phyloP scores from a whole-genome alignment of 1,140 invertebrate species.

The Dinoponera quadriceps region DNA sequence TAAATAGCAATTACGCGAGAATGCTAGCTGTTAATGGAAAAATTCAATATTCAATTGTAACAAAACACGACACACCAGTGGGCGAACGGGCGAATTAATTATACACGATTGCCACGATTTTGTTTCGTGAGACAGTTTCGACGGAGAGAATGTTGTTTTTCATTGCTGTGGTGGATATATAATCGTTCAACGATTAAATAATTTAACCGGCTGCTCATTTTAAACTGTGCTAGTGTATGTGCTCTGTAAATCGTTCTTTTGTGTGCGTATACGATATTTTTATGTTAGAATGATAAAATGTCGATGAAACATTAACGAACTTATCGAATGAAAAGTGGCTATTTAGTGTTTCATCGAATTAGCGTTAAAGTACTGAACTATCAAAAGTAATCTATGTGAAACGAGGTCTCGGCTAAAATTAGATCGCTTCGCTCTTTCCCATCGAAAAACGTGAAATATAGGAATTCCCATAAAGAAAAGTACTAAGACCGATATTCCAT shows the following conservation, averaged over 20 bases:
- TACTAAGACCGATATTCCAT: too few relatives aligned
- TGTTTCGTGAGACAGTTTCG: conserved; percentile 35
- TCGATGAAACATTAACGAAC: not conserved
- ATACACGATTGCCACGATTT: conserved; percentile 46
- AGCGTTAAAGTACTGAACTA: not conserved
- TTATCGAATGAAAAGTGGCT: not conserved
- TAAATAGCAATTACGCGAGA: conserved; percentile 69
- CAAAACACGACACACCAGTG: conserved; percentile 54
- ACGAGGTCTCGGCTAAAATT: conserved; percentile 2
- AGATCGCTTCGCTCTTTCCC: not conserved
- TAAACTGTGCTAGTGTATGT: not conserved
- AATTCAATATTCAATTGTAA: conserved; percentile 70
- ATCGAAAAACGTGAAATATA: too few relatives aligned
- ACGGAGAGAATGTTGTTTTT: conserved; percentile 41
- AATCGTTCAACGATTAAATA: conserved; percentile 40
- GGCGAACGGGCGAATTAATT: conserved; percentile 66
- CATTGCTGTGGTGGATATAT: conserved; percentile 29
- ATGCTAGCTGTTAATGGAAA: conserved; percentile 67
- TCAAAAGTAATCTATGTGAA: not conserved
- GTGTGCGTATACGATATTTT: not conserved
- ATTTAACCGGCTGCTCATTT: conserved; percentile 35
- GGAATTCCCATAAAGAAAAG: too few relatives aligned
- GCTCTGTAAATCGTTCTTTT: not conserved
- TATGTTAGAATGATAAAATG: not conserved
- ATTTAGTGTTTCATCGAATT: not conserved